Evolutionary conservation across 2,797 vertebrate genomes (phyloP).

Genomic region (Acanthurus lineatus): DNA sequence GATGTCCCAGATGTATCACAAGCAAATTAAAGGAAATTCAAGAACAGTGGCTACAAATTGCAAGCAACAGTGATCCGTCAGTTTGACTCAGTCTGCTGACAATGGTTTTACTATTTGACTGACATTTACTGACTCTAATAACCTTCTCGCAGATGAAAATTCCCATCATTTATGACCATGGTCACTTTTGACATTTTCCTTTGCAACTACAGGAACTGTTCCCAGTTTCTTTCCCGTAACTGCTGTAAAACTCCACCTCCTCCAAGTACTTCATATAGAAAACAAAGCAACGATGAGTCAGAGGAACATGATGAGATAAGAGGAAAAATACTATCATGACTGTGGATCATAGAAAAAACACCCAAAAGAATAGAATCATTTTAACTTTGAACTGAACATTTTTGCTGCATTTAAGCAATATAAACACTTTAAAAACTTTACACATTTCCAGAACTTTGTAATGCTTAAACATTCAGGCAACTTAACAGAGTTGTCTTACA

Average conservation of each 20-base stretch:
- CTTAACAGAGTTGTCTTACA: background rate
- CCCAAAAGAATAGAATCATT: background rate
- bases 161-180: background rate
- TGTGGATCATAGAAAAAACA: background rate
- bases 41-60: too few relatives aligned
- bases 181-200: conserved; percentile 8
- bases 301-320: background rate
- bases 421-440: too few relatives aligned
- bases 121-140: background rate
- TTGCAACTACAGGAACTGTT: background rate
- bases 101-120: background rate
- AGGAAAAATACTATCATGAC: background rate
- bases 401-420: too few relatives aligned
- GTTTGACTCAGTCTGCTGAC: background rate
- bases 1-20: too few relatives aligned
- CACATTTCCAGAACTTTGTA: background rate
- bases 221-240: background rate
- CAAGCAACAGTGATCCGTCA: background rate
- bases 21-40: too few relatives aligned
- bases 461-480: background rate
- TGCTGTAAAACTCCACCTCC: background rate
- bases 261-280: background rate
- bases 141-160: background rate
- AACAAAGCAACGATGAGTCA: background rate
- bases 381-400: background rate